A percentile compares a stretch with the other conserved stretches of the same genome.
Conservation (phyloP, 2,113 vertebrate genomes). For the Ameiurus melas region DNA sequence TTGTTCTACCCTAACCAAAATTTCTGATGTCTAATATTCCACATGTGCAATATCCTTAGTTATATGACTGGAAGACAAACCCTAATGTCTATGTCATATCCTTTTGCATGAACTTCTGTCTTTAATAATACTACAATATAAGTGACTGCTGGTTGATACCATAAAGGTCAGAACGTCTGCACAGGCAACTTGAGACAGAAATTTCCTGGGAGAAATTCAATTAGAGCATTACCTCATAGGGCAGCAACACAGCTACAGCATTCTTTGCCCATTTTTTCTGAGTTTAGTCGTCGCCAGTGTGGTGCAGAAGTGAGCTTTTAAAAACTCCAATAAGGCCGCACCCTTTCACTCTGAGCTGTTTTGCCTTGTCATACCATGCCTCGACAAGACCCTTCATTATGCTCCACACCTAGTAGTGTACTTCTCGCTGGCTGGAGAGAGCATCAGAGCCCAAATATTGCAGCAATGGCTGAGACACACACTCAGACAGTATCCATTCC, state of each 20-base stretch:
- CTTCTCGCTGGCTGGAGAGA: slow-evolving; percentile 32
- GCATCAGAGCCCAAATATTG: slow-evolving; percentile 43
- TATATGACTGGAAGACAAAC: slow-evolving; percentile 8
- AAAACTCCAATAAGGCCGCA: slow-evolving; percentile 13
- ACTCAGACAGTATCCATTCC: slow-evolving; percentile 9
- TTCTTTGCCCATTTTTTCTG: slow-evolving; percentile 34
- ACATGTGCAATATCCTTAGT: neutral
- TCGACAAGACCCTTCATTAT: slow-evolving; percentile 47
- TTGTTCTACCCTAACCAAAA: neutral
- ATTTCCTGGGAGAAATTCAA: slow-evolving; percentile 46
- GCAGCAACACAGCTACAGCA: slow-evolving; percentile 27
- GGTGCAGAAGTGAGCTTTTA: slow-evolving; percentile 11
- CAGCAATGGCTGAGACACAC: slow-evolving; percentile 17
- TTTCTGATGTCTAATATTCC: neutral
- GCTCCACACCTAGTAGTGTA: slow-evolving; percentile 38
- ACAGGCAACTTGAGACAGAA: slow-evolving; percentile 40
- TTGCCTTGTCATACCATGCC: slow-evolving; percentile 14
- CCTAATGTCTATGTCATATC: slow-evolving; percentile 17
- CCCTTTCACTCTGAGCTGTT: slow-evolving; percentile 22
- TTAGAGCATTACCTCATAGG: slow-evolving; percentile 50
- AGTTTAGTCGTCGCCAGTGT: neutral
- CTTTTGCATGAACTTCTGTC: slow-evolving; percentile 38
- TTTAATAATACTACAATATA: slow-evolving; percentile 38
- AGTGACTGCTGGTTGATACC: slow-evolving; percentile 23
- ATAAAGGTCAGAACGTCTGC: slow-evolving; percentile 42